A percentile compares a stretch with the other conserved stretches of the same genome.
These are phyloP conservation scores for Rhaphigaster nebulosa DNA, from an alignment of 2,888 invertebrate genomes.

Conservation along the genomic window DNA sequence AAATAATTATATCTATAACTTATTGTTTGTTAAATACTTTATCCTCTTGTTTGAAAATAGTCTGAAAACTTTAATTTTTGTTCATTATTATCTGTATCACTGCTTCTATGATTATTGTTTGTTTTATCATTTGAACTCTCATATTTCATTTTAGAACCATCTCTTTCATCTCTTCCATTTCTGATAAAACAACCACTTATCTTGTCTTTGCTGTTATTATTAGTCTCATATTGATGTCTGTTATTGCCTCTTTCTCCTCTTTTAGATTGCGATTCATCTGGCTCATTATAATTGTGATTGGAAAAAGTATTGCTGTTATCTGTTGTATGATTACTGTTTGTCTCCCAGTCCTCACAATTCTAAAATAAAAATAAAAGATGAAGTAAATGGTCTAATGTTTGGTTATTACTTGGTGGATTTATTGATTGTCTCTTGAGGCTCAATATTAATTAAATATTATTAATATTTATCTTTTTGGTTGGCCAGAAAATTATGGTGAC, in stretches of 20 bases:
- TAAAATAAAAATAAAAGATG: constrained; percentile 60
- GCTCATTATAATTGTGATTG: not conserved
- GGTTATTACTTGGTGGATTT: not conserved
- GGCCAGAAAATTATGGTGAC: not conserved
- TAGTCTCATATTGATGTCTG: constrained; percentile 1
- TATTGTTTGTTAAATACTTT: not conserved
- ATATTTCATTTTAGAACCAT: constrained; percentile 1
- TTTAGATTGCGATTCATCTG: not conserved
- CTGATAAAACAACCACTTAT: not conserved
- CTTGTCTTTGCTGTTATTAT: not conserved
- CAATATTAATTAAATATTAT: not conserved
- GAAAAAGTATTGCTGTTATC: not conserved
- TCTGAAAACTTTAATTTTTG: constrained; percentile 44
- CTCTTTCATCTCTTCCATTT: constrained; percentile 15
- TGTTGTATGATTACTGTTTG: not conserved
- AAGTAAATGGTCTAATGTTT: too few relatives aligned
- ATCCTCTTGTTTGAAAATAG: constrained; percentile 52
- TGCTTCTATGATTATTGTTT: not conserved
- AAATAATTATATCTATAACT: not conserved
- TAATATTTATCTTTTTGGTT: not conserved
- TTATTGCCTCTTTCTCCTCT: constrained; percentile 39
- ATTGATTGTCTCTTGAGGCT: not conserved
- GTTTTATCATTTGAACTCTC: constrained; percentile 13
- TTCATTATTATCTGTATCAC: constrained; percentile 25
- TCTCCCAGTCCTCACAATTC: constrained; percentile 67